Conservation (phyloP, 2,113 vertebrate species). For the Vulpes vulpes region DNA sequence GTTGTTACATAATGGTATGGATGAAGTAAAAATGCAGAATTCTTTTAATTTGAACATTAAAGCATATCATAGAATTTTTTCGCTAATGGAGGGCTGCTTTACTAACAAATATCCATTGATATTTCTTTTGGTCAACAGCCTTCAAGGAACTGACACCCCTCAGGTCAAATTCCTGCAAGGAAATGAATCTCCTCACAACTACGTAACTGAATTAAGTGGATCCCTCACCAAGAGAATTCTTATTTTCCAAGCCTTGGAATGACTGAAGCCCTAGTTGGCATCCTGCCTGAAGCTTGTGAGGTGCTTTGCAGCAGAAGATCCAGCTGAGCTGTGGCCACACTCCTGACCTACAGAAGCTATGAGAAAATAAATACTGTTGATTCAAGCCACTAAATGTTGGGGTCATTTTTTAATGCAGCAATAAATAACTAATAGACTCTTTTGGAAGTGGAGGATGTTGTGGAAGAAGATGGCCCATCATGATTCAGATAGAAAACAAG, state of each 20-base stretch:
- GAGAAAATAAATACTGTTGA: neutral
- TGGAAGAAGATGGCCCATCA: neutral
- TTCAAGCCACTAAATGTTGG: neutral
- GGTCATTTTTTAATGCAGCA: constrained; percentile 13
- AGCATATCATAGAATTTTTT: neutral
- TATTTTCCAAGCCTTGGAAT: neutral
- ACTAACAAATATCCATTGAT: neutral
- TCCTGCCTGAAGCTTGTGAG: neutral
- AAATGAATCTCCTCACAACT: neutral
- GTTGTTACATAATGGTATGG: neutral
- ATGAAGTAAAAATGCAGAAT: constrained; percentile 4
- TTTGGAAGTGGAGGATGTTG: neutral
- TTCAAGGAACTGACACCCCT: neutral
- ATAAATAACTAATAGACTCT: neutral
- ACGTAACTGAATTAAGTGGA: neutral
- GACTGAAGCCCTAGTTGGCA: neutral
- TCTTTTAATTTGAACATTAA: constrained; percentile 29
- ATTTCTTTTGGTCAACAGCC: neutral
- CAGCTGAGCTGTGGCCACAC: neutral
- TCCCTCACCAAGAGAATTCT: neutral
- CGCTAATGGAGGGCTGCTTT: neutral
- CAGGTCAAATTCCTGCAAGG: neutral
- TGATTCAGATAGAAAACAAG: constrained; percentile 31
- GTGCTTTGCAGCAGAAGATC: neutral
- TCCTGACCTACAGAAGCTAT: neutral